Conservation (phyloP, 2,113 vertebrate species). For the Macrotus californicus region DNA sequence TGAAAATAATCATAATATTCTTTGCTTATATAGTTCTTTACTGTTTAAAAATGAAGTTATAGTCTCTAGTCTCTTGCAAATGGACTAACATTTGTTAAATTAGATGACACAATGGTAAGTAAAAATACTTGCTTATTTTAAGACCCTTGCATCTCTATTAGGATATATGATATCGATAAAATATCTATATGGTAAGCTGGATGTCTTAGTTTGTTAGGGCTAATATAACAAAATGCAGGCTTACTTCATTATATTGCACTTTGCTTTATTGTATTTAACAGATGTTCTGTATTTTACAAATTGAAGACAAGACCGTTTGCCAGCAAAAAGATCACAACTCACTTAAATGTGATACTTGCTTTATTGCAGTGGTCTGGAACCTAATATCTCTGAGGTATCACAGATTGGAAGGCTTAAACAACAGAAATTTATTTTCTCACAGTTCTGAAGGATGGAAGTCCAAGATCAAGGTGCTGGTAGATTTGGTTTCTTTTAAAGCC, state of each 20-base stretch:
- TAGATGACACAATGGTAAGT: neutral
- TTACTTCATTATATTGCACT: neutral
- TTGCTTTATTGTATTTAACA: neutral
- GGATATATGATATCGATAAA: neutral
- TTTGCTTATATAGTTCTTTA: neutral
- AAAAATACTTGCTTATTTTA: neutral
- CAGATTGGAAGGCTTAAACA: neutral
- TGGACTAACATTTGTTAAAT: neutral
- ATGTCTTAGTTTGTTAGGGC: neutral
- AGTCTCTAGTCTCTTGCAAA: neutral
- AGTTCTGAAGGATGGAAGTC: neutral
- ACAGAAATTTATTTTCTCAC: neutral
- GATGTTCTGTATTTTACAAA: neutral
- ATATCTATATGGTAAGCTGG: neutral
- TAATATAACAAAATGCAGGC: neutral
- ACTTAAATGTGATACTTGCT: neutral
- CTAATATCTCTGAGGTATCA: neutral
- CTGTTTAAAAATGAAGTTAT: neutral
- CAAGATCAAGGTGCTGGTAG: neutral
- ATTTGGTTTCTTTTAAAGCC: neutral
- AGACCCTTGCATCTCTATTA: neutral
- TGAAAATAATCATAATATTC: neutral
- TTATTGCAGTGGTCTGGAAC: neutral
- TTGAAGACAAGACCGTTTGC: neutral
- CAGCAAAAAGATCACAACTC: neutral